Percentiles rank a stretch among this genome's conserved stretches.
Conservation (phyloP, 2,888 invertebrate species). For the Machimus rusticus region DNA sequence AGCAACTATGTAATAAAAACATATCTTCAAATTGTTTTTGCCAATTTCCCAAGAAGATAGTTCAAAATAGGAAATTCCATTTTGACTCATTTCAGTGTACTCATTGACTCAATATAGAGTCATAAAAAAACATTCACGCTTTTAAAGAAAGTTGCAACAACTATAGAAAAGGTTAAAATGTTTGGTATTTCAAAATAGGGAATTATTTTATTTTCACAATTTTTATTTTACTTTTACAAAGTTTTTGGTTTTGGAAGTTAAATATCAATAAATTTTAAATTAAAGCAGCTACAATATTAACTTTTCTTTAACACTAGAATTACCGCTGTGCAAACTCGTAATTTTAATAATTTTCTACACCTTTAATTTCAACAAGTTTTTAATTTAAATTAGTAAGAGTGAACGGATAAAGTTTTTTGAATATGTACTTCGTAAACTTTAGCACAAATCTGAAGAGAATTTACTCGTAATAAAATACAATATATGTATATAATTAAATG, state of each 20-base stretch:
- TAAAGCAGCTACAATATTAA: background rate
- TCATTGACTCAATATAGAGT: background rate
- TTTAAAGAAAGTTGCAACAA: background rate
- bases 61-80: background rate
- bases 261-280: background rate
- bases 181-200: background rate
- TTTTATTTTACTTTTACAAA: background rate
- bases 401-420: too few relatives aligned
- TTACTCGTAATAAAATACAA: too few relatives aligned
- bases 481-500: too few relatives aligned
- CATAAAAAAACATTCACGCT: background rate
- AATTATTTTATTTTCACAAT: background rate
- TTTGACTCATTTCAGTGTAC: background rate
- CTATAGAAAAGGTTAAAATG: too few relatives aligned
- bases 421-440: too few relatives aligned
- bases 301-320: too few relatives aligned
- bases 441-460: too few relatives aligned
- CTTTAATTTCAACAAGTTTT: too few relatives aligned
- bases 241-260: background rate
- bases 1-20: background rate
- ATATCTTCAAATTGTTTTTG: background rate
- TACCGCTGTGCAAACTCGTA: too few relatives aligned
- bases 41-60: background rate
- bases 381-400: too few relatives aligned
- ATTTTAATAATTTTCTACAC: too few relatives aligned